Percentiles rank a stretch among this genome's conserved stretches.
Conservation (phyloP, 2,113 vertebrate genomes). For the Globicephala melas region DNA sequence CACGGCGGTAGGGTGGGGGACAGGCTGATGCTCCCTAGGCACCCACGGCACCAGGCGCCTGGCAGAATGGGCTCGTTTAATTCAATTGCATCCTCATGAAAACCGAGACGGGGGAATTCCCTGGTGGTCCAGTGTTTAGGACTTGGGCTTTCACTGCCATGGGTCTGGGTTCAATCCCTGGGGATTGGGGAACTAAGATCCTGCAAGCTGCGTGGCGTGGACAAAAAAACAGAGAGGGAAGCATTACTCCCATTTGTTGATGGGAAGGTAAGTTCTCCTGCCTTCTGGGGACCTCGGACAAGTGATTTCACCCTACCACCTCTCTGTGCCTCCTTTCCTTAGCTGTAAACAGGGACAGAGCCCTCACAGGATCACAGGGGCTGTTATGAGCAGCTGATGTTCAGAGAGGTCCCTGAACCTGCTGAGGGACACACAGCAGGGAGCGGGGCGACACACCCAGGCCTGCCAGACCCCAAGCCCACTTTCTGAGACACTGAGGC, state of each 20-base stretch:
- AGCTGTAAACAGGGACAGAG: neutral
- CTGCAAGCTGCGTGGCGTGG: no score
- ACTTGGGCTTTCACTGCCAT: no score
- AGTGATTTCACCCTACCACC: neutral
- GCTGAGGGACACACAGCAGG: neutral
- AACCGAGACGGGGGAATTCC: neutral
- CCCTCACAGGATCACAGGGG: neutral
- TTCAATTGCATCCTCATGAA: neutral
- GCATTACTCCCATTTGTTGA: neutral
- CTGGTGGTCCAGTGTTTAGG: no score
- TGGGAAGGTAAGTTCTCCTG: neutral
- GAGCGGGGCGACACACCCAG: neutral
- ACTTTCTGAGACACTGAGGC: neutral
- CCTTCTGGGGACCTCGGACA: neutral
- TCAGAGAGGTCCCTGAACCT: neutral
- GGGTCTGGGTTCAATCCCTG: no score
- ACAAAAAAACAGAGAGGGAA: neutral
- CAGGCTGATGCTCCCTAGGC: neutral
- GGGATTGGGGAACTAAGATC: no score
- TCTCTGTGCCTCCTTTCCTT: neutral
- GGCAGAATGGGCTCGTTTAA: neutral
- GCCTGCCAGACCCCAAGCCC: neutral
- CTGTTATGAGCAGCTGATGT: neutral
- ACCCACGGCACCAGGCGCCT: accelerated
- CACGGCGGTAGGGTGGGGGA: neutral